These are phyloP conservation scores for Drosophila truncata DNA, from an alignment of 1,140 invertebrate genomes.

Conservation along the genomic window DNA sequence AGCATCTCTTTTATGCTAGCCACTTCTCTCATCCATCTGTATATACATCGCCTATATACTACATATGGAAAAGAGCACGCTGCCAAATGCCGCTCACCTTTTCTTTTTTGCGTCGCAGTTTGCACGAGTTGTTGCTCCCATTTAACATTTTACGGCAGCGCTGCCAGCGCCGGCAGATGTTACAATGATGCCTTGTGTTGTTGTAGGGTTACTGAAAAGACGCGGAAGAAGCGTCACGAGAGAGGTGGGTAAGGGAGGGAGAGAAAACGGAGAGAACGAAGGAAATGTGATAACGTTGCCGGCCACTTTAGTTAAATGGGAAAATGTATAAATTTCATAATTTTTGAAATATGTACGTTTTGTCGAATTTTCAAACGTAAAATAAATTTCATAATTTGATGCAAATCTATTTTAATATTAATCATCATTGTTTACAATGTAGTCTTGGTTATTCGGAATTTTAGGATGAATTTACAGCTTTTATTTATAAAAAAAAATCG, in stretches of 20 bases:
- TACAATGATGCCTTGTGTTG: constrained; percentile 37
- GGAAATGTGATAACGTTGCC: constrained; percentile 13
- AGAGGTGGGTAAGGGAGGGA: neutral
- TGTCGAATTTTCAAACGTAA: neutral
- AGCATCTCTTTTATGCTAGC: constrained; percentile 54
- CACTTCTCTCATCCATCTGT: constrained; percentile 44
- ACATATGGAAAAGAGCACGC: constrained; percentile 48
- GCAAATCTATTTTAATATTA: neutral
- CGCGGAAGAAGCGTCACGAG: constrained; percentile 26
- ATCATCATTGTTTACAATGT: neutral
- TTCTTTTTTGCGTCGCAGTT: constrained; percentile 77
- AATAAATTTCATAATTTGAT: neutral
- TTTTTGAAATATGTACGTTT: constrained; percentile 6
- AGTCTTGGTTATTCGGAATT: neutral
- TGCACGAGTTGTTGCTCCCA: constrained; percentile 78
- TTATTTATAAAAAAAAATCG: neutral
- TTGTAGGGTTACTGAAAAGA: constrained; percentile 40
- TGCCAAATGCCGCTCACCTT: constrained; percentile 69
- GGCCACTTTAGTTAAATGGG: constrained; percentile 16
- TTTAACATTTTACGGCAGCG: constrained; percentile 64
- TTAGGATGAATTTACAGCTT: neutral
- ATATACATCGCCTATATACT: constrained; percentile 33
- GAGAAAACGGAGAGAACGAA: neutral
- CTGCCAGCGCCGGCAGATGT: constrained; percentile 62
- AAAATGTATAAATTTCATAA: constrained; percentile 22